Evolutionary conservation across 2,888 invertebrate species (phyloP), one percentile per base, ranked within the genome.

Genomic region (Eretmocerus hayati): DNA sequence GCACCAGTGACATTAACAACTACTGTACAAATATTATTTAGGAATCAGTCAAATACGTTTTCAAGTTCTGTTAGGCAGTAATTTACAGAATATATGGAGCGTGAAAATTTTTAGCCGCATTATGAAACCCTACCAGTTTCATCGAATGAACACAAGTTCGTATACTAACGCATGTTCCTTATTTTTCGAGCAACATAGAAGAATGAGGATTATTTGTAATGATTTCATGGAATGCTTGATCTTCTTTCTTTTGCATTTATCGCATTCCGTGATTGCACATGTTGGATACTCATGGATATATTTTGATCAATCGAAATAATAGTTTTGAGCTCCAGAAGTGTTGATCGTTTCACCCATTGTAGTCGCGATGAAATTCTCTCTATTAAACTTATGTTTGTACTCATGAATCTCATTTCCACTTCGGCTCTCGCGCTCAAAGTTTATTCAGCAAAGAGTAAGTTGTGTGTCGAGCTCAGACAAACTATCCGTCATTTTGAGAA

Each of bases 141-240:
- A n/a, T n/a, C n/a, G n/a, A n/a, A n/a, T n/a, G n/a, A n/a, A n/a
- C n/a, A n/a, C n/a, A n/a, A n/a, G n/a, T n/a, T n/a, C n/a, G n/a
- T n/a, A n/a, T n/a, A n/a, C n/a, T n/a, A 45, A 47, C 47, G 47
- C 42, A 50, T 49, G 50, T 53, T 53, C 53, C 53, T 53, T 44
- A 39, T 21, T 53, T 35, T 44, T 49, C 45, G 42, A 44, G 49
- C 40, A 46, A 49, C 44, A 44, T 18, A 20, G 40, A 47, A 37
- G 40, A 47, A 30, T n/a, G n/a, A 46, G 41, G 11, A 49, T 37
- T 53, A 53, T 53, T 53, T 53, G 46, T 49, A 42, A 19, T n/a
- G n/a, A n/a, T 49, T 44, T 46, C 46, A 49, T 41, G 26, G 22
- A 46, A 52, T 46, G 39, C 49, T 50, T 49, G 41, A 23, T 30